Percentiles rank a stretch among this genome's conserved stretches.
Evolutionary conservation across 2,797 vertebrate species (phyloP).

Genomic region (Petrocephalus sullivani): DNA sequence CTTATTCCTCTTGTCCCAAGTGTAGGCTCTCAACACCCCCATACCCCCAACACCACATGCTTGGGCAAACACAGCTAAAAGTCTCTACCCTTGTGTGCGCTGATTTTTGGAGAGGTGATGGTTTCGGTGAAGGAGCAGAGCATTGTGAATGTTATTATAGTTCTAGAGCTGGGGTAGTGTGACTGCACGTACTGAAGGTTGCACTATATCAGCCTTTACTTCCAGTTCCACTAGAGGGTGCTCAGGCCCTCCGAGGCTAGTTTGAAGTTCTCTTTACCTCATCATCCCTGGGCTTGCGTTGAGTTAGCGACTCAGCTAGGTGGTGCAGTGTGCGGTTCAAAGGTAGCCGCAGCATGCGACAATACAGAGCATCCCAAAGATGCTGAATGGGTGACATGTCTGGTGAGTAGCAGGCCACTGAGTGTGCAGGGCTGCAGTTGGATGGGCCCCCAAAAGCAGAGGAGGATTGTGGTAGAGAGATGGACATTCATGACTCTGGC

Average conservation of each 20-base stretch:
- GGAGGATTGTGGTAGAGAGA: neutral
- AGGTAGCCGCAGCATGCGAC: neutral
- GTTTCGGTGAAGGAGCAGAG: neutral
- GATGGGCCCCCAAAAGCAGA: neutral
- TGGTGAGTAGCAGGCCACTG: neutral
- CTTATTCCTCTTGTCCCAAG: neutral
- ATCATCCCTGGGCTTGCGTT: neutral
- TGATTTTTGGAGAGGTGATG: neutral
- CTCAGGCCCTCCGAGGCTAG: neutral
- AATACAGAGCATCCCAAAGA: neutral
- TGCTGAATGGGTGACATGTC: neutral
- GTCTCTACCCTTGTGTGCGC: neutral
- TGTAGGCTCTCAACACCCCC: neutral
- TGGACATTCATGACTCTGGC: neutral
- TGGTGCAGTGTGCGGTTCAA: neutral
- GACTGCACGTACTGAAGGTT: neutral
- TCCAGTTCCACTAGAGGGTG: neutral
- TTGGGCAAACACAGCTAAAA: neutral
- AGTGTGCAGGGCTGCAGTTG: neutral
- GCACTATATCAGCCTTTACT: neutral
- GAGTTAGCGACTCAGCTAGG: neutral
- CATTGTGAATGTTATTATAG: neutral
- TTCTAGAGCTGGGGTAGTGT: neutral
- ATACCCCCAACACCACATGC: neutral
- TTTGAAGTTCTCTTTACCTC: neutral